Conservation (phyloP, 2,888 invertebrate species). For the Teleogryllus oceanicus region DNA sequence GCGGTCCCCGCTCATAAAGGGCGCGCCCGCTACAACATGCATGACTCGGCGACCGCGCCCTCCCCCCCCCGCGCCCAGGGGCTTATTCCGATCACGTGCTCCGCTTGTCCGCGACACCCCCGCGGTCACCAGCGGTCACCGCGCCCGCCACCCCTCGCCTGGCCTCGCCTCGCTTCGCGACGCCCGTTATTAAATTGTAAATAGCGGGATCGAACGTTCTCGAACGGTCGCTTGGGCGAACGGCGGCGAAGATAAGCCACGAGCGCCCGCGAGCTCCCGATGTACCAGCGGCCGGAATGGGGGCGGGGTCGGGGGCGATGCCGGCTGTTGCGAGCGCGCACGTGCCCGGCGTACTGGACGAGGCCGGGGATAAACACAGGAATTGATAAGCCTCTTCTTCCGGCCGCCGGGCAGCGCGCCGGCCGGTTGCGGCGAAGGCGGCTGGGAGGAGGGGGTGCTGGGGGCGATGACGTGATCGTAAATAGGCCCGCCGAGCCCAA, state of each 20-base stretch:
- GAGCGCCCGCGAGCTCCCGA: background rate
- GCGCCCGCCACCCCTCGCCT: background rate
- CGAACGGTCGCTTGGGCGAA: background rate
- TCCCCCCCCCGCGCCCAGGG: too few relatives aligned
- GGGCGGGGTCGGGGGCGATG: background rate
- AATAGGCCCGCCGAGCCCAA: background rate
- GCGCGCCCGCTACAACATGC: too few relatives aligned
- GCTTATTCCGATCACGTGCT: too few relatives aligned
- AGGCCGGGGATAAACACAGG: background rate
- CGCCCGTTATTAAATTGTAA: background rate
- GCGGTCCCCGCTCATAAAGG: too few relatives aligned
- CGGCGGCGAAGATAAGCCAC: background rate
- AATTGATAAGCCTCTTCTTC: background rate
- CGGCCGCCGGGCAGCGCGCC: background rate
- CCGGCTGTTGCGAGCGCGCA: background rate
- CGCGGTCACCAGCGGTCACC: background rate
- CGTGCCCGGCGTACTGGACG: background rate
- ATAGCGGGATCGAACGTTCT: background rate
- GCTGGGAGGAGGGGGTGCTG: background rate
- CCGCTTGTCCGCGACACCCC: too few relatives aligned
- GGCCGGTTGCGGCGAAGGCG: background rate
- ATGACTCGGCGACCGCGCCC: too few relatives aligned
- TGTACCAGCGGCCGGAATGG: background rate
- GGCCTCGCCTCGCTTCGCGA: background rate
- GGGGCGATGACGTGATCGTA: conserved; percentile 3